Base-by-base conservation (phyloP, 2,797 vertebrate species). In the Melanitta fusca region DNA sequence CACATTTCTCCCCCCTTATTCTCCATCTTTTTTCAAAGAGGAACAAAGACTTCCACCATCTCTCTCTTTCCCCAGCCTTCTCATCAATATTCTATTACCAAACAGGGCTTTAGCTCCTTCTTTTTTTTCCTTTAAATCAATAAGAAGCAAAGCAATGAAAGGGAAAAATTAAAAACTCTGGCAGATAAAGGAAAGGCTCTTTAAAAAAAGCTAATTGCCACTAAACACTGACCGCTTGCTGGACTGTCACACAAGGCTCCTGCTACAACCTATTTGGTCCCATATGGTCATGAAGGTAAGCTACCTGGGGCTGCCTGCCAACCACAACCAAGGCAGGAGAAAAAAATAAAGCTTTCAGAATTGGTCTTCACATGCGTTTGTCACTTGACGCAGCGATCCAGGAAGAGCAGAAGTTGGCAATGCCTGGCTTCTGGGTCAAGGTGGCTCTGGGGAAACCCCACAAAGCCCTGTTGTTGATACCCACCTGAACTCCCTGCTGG, bases 1-100 rank as follows among this genome's bases (percentile, higher is more conserved):
- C 84, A 88, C 92, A 83, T 93, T 92, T 89, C 81, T 85, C 93
- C 36, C 54, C 47, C 79, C 28, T 8, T 75, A 80, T 89, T 96
- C 91, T 94, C 81, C 53, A 68, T 65, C 96, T 94, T 95, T 89
- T 95, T 91, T 97, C 15, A 2, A 92, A 75, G 21, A 89, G 28
- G 88, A 97, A 97, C 96, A 97, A 97, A 97, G 96, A 83, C 71
- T 69, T 95, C 21, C 61, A 88, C 86, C 74, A 93, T 53, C 43
- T 93, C 70, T 16, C 91, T 80, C 85, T 74, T 85, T 74, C 20
- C 24, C 27, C 75, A 94, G 85, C 60, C 64, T 91, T 83, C 90
- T 95, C 93, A 96, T 97, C 96, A 97, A 97, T 96, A 96, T 92
- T 95, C 85, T 90, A 93, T 92, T 96, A 97, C 73, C 39, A 86